A percentile compares a stretch with the other conserved stretches of the same genome.
Evolutionary conservation across 1,140 invertebrate genomes (phyloP).

Genomic region (Coenobita brevimanus): DNA sequence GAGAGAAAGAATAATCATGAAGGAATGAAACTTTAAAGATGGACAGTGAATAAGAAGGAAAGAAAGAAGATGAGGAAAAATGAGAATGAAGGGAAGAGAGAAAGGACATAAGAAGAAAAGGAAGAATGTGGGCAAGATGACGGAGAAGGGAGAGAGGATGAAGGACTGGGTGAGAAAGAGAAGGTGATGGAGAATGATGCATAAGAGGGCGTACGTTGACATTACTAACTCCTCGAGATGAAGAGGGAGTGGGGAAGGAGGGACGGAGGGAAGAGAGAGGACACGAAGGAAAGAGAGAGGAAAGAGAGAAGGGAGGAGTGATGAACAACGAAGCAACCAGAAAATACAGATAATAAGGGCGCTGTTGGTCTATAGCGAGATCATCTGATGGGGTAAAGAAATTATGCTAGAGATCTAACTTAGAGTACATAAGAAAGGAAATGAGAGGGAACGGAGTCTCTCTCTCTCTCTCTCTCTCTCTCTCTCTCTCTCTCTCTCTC

Average conservation of each 20-base stretch:
- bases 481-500: neutral
- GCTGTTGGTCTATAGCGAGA: no score
- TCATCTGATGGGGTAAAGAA: no score
- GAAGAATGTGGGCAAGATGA: no score
- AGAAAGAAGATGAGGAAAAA: no score
- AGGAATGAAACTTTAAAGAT: no score
- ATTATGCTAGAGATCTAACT: no score
- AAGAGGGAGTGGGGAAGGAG: slow-evolving; percentile 15
- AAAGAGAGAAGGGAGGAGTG: slow-evolving; percentile 15
- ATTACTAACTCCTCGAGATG: no score
- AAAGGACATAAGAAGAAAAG: no score
- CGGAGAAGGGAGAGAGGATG: neutral
- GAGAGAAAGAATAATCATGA: no score
- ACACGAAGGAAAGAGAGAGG: slow-evolving; percentile 6
- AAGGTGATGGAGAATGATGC: neutral
- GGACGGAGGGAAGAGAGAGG: slow-evolving; percentile 27
- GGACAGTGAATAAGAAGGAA: no score
- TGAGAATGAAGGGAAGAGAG: no score
- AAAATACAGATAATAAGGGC: neutral
- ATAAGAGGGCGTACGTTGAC: neutral
- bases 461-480: neutral
- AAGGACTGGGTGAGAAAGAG: neutral
- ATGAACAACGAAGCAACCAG: neutral
- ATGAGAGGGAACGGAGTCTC: neutral
- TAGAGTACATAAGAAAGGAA: neutral